Conservation (phyloP, 1,140 invertebrate species). For the Pararge aegeria region DNA sequence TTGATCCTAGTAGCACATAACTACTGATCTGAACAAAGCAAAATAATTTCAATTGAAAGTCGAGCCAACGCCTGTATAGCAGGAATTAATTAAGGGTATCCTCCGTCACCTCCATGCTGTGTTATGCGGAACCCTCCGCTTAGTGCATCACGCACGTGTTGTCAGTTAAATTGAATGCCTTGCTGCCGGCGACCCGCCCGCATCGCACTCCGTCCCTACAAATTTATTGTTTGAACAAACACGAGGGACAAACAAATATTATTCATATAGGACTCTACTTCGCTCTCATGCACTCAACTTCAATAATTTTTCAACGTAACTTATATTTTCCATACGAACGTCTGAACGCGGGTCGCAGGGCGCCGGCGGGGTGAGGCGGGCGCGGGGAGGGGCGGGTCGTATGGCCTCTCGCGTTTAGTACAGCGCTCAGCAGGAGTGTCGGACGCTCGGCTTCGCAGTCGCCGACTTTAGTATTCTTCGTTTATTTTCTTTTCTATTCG, state of each 20-base stretch:
- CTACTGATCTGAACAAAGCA: background rate
- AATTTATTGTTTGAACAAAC: constrained; percentile 30
- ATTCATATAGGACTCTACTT: constrained; percentile 33
- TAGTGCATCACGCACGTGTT: constrained; percentile 70
- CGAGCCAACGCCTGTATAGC: constrained; percentile 18
- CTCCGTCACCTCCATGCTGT: constrained; percentile 3
- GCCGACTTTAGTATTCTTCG: constrained; percentile 76
- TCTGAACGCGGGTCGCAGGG: constrained; percentile 60
- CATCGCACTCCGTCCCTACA: constrained; percentile 18
- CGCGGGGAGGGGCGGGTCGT: constrained; percentile 63
- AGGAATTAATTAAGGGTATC: constrained; percentile 28
- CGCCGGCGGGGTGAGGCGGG: constrained; percentile 52
- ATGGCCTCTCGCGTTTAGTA: constrained; percentile 76
- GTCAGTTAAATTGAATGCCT: constrained; percentile 66
- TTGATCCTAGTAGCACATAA: too few relatives aligned
- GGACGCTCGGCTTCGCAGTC: constrained; percentile 72
- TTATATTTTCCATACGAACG: constrained; percentile 54
- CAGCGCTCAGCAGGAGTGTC: constrained; percentile 75
- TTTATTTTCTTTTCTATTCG: constrained; percentile 79
- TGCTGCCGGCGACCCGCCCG: constrained; percentile 25
- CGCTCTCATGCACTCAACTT: constrained; percentile 39
- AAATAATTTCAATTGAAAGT: constrained; percentile 17
- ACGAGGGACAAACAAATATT: constrained; percentile 12
- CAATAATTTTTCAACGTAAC: constrained; percentile 48
- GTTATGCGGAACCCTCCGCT: constrained; percentile 34